Conservation (phyloP, 2,797 vertebrate genomes). For the Bradypodion pumilum region DNA sequence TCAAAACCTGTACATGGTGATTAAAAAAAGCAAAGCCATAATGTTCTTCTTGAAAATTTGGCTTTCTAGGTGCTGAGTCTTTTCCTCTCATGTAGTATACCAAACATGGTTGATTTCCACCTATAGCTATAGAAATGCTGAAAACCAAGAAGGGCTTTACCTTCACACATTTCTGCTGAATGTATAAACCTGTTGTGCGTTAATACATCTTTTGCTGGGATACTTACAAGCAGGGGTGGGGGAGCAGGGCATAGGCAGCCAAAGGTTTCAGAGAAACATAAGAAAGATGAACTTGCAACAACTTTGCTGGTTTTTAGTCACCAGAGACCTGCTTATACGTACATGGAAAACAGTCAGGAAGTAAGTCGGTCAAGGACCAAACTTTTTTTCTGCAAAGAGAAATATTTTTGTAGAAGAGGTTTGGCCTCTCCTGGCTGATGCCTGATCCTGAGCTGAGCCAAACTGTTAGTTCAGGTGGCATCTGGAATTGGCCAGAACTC, state of each 20-base stretch:
- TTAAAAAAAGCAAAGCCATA: not conserved
- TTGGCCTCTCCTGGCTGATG: slow-evolving; percentile 6
- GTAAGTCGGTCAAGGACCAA: not conserved
- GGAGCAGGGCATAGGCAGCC: not conserved
- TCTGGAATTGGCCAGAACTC: not conserved
- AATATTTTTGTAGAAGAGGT: slow-evolving; percentile 21
- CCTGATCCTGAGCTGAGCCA: not conserved
- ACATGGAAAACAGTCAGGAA: slow-evolving; percentile 3
- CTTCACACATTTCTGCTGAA: not conserved
- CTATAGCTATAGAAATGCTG: not conserved
- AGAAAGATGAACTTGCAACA: not conserved
- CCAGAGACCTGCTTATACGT: not conserved
- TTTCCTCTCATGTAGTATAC: too few species aligned
- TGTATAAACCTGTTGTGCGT: not conserved
- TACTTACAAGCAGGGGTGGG: not conserved
- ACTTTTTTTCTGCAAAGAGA: not conserved
- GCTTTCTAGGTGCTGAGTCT: not conserved
- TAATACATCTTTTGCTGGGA: not conserved
- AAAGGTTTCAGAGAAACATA: not conserved
- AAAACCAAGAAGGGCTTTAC: not conserved
- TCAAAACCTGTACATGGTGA: not conserved
- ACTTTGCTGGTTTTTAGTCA: slow-evolving; percentile 4
- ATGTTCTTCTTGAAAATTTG: not conserved
- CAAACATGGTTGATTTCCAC: not conserved
- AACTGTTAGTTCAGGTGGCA: slow-evolving; percentile 35